phyloP scores from a whole-genome alignment of 2,113 vertebrate species.

The Calyptommatus sinebrachiatus region DNA sequence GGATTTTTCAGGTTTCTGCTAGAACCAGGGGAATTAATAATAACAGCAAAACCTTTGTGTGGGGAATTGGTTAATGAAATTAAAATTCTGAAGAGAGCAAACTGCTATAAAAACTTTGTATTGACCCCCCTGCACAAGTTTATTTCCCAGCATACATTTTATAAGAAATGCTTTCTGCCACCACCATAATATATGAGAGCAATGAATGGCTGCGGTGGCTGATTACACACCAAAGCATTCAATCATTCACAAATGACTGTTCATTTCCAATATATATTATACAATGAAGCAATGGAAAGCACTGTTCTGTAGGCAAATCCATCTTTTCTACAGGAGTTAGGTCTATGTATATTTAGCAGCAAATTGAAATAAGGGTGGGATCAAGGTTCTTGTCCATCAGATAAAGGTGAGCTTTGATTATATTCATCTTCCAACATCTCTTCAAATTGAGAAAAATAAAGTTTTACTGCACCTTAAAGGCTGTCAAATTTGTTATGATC shows the following conservation, averaged over 20 bases:
- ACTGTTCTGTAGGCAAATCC: neutral
- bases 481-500: no score
- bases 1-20: conserved; percentile 38
- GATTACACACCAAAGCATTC: conserved; percentile 38
- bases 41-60: conserved; percentile 22
- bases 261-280: conserved; percentile 16
- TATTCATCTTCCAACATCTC: neutral
- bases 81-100: conserved; percentile 34
- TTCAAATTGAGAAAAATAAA: no score
- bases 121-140: neutral
- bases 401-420: neutral
- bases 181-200: conserved; percentile 37
- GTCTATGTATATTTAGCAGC: neutral
- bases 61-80: conserved; percentile 44
- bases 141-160: conserved; percentile 22
- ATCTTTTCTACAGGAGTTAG: conserved; percentile 13
- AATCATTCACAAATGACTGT: conserved; percentile 29
- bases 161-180: conserved; percentile 47
- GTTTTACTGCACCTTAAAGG: no score
- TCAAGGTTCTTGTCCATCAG: neutral
- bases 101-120: conserved; percentile 40
- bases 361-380: neutral
- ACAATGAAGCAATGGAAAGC: conserved; percentile 3
- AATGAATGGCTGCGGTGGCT: conserved; percentile 24
- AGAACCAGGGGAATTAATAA: conserved; percentile 39